Base-by-base conservation (phyloP, 1,140 invertebrate genomes). In the Elysia chlorotica region DNA sequence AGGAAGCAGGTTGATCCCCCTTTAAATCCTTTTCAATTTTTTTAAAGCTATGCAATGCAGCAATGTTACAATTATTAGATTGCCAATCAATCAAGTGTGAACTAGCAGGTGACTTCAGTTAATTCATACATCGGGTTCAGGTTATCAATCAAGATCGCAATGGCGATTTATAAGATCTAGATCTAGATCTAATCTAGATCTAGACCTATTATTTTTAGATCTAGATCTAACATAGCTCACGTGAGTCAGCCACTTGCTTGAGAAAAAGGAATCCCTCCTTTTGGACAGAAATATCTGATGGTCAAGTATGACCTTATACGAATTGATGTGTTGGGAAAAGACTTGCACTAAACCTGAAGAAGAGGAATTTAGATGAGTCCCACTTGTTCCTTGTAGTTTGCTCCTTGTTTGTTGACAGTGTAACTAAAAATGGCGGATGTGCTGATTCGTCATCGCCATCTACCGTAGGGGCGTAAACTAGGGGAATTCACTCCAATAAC, bases 371-470 rank as follows among this genome's bases (percentile, higher is more conserved):
- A 14, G 10, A 48, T 14, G n/a, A 48, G 41, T n/a, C 10, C 41
- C 10, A 48, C 10, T 48, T 48, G 10, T 10, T n/a, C 41, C 41
- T 48, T 10, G 41, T n/a, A 48, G 10, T n/a, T 14, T n/a, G n/a
- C 10, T 48, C 41, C 59, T 62, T 63, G 69, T 71, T 71, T 71
- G 53, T 63, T 37, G 69, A 62, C 69, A 62, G 35, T 71, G 37
- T 33, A 23, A 30, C 59, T 41, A 71, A 71, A 62, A 71, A 71
- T 71, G 69, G 69, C 59, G 69, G 69, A 62, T 71, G 69, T 38
- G 4, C 30, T 70, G 28, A 61, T 70, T 61, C 59, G 59, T 71
- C 69, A 71, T 71, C 69, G 69, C 69, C 69, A 71, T 71, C 69
- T 71, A 71, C n/a, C 59, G 37, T 53, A 71, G 69, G 69, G 69